Base-by-base conservation (phyloP, 2,113 vertebrate genomes). In the Glareola pratincola region DNA sequence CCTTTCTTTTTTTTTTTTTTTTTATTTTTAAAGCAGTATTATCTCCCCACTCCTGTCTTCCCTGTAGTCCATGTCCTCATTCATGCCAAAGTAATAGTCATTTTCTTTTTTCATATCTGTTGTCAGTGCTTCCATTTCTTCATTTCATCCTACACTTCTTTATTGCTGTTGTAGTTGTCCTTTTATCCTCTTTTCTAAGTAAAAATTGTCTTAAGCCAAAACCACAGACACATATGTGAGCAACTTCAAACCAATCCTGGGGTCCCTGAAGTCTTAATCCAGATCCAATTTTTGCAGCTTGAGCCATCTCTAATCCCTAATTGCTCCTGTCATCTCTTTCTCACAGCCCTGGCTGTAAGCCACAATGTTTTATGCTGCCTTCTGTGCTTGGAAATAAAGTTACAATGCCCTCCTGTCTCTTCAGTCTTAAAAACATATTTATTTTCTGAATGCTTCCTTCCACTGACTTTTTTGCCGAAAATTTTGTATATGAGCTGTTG, bases 311-410 rank as follows among this genome's bases (percentile, higher is more conserved):
- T 97, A 97, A 97, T 96, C 95, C 96, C 88, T 97, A 95, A 96
- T 97, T 97, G 92, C 86, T 97, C 92, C 96, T 96, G 96, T 97
- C 96, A 97, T 97, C 97, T 97, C 95, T 94, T 97, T 91, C 97
- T 95, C 94, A 95, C 80, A 95, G 77, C 71, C 73, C 59, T 97
- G 96, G 95, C 96, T 84, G 53, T 34, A 91, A 92, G 95, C 95
- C 97, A 96, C 83, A 59, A 72, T 92, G 93, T 96, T 96, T 97
- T 92, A 95, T 81, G 73, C 92, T 94, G 91, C 95, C 92, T 94
- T 96, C 96, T 95, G 94, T 96, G 86, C 95, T 91, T 97, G 95
- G 89, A 97, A 97, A 87, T 91, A 94, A 89, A 96, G 83, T 92
- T 94, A 92, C 80, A 95, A 96, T 97, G 94, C 86, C 96, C 92